phyloP scores from a whole-genome alignment of 2,797 vertebrate genomes.

The Rousettus madagascariensis region DNA sequence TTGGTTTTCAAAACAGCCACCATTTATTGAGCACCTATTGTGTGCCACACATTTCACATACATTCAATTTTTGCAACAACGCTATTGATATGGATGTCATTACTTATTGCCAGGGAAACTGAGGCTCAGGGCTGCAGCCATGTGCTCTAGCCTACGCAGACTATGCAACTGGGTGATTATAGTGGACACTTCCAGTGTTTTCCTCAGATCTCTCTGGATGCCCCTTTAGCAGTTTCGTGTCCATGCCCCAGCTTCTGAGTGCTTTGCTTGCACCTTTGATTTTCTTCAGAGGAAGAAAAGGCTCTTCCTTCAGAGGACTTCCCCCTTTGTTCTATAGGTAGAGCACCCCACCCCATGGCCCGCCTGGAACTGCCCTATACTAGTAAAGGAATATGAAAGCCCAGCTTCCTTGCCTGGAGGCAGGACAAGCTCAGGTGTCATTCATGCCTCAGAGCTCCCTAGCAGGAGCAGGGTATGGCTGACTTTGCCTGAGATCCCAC shows the following conservation, averaged over 20 bases:
- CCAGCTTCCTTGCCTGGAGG: not conserved
- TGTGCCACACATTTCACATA: not conserved
- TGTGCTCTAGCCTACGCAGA: not conserved
- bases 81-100: not conserved
- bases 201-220: not conserved
- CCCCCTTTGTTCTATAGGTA: not conserved
- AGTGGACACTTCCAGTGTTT: not conserved
- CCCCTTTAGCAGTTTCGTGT: not conserved
- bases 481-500: not conserved
- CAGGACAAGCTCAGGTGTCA: not conserved
- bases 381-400: not conserved
- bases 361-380: not conserved
- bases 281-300: not conserved
- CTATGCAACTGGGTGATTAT: not conserved
- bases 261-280: not conserved
- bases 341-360: not conserved
- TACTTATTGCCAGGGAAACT: not conserved
- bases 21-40: not conserved
- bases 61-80: not conserved
- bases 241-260: not conserved
- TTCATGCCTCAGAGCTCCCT: not conserved
- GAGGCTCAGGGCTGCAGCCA: not conserved
- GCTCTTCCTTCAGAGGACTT: not conserved
- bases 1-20: not conserved
- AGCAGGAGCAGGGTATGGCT: not conserved